Evolutionary conservation across 2,797 vertebrate species (phyloP), one percentile per base, ranked within the genome.

Genomic region (Alcedo atthis): DNA sequence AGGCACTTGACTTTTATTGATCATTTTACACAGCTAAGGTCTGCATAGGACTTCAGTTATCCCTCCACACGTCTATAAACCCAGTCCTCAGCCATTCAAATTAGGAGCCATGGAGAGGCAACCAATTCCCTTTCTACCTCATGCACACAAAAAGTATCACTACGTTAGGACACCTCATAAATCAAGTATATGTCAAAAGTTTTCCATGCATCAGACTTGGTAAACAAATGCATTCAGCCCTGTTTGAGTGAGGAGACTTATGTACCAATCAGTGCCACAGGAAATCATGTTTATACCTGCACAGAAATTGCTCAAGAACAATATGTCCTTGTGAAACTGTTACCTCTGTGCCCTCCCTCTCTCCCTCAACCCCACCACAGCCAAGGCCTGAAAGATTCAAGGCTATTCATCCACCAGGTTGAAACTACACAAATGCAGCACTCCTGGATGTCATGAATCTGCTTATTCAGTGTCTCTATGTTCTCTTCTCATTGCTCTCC

Each of bases 281-380:
- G 63, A 81, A 93, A 79, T 96, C 93, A 83, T 95, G 95, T 96
- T 95, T 85, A 75, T 95, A 92, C 92, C 91, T 95, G 93, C 76
- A 91, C 46, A 96, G 90, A 92, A 91, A 61, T 94, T 94, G 81
- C 94, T 87, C 88, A 89, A 94, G 93, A 93, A 89, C 92, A 54
- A 78, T 49, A 51, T 42, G 88, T 83, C 76, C 91, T 85, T 92
- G 53, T 35, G 68, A 85, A 95, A 92, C 64, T 84, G 42, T 75
- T 85, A 8, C 71, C 9, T 85, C 53, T 79, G 69, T 63, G 73
- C 58, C 62, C 46, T 89, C 89, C 79, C 40, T 85, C 71, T 82
- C 58, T 85, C 18, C 58, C 8, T 24, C 15, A 74, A 12, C 15
- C 54, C 48, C 51, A 75, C 14, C 43, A 64, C 0, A 4, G 55